phyloP scores from a whole-genome alignment of 53 echinoderm and acorn worm species.

The Paelopatides confundens region DNA sequence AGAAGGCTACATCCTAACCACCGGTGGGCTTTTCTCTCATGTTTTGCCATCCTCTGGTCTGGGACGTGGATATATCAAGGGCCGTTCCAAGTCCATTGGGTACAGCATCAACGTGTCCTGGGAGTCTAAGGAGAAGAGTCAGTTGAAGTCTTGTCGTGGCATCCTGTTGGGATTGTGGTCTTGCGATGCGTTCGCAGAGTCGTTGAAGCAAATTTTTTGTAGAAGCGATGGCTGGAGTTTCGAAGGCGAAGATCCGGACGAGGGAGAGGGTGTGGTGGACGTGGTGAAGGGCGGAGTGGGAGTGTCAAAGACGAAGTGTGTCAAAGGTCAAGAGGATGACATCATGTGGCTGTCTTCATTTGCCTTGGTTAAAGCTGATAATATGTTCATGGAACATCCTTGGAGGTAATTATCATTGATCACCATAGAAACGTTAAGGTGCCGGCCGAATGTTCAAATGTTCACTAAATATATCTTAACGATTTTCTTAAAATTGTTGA shows the following conservation, averaged over 20 bases:
- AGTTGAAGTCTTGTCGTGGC: background rate
- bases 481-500: no score
- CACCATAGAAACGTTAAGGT: no score
- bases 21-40: constrained; percentile 68
- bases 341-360: constrained; percentile 30
- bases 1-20: constrained; percentile 66
- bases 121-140: background rate
- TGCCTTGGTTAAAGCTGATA: constrained; percentile 35
- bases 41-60: background rate
- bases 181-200: background rate
- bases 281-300: background rate
- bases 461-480: no score
- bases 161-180: constrained; percentile 17
- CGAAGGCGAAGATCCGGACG: background rate
- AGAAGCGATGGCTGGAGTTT: constrained; percentile 42
- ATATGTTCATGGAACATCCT: background rate
- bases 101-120: background rate
- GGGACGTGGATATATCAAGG: background rate
- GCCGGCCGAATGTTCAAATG: no score
- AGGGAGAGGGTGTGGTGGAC: background rate
- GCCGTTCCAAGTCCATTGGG: background rate
- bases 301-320: constrained; percentile 8
- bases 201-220: background rate
- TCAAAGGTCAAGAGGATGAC: background rate
- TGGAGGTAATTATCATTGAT: background rate